Conservation (phyloP, 2,797 vertebrate genomes). For the Sebastes matsubarae region DNA sequence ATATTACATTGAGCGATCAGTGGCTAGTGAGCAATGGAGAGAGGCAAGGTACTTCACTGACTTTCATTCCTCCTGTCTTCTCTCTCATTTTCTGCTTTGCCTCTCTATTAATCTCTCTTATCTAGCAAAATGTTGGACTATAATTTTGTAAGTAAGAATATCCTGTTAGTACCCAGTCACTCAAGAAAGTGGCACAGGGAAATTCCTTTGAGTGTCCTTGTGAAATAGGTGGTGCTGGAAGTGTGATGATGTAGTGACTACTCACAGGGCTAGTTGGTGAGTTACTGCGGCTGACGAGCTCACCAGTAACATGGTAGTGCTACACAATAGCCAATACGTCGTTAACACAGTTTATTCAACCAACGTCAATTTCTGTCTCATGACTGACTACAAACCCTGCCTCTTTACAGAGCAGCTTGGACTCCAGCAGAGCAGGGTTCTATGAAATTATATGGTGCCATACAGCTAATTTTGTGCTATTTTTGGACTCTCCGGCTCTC, state of each 20-base stretch:
- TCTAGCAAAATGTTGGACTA: neutral
- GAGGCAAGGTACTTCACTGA: slow-evolving; percentile 20
- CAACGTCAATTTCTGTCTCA: neutral
- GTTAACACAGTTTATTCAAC: neutral
- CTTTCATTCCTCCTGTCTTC: slow-evolving; percentile 12
- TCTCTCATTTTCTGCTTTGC: slow-evolving; percentile 16
- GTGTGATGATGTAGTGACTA: neutral
- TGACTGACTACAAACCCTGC: neutral
- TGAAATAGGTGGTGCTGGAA: neutral
- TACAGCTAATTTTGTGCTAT: neutral
- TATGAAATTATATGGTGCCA: neutral
- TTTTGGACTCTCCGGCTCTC: neutral
- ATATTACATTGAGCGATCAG: slow-evolving; percentile 62
- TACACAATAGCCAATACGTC: neutral
- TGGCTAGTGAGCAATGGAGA: slow-evolving; percentile 49
- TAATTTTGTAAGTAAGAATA: neutral
- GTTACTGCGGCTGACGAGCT: neutral
- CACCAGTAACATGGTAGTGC: neutral
- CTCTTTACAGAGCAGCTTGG: neutral
- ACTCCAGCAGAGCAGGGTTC: neutral
- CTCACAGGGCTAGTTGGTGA: neutral
- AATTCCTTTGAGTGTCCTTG: neutral
- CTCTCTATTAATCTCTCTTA: slow-evolving; percentile 17
- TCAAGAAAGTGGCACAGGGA: neutral
- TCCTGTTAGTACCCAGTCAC: neutral